A percentile compares a stretch with the other conserved stretches of the same genome.
Conservation (phyloP, 2,888 invertebrate genomes). For the Drosophila flavopinicola region DNA sequence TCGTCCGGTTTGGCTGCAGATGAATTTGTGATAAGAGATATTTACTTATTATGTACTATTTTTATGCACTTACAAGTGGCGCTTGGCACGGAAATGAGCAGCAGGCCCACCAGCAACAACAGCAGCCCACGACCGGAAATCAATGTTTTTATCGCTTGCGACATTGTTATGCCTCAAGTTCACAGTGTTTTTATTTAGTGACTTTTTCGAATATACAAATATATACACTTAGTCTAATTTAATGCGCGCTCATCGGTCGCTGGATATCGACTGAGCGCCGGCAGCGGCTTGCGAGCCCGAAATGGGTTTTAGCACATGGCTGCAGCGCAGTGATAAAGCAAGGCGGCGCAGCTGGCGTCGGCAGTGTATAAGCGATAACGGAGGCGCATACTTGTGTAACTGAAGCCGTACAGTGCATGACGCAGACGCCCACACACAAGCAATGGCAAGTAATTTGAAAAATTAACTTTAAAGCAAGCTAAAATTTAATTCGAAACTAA, state of each 20-base stretch:
- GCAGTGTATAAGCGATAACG: constrained; percentile 32
- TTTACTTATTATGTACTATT: neutral
- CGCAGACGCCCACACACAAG: constrained; percentile 3
- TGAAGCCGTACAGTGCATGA: neutral
- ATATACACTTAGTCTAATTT: constrained; percentile 22
- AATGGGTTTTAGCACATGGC: constrained; percentile 49
- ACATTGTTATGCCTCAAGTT: constrained; percentile 62
- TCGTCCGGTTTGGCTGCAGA: constrained; percentile 21
- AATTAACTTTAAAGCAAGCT: neutral
- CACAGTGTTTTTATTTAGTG: constrained; percentile 28
- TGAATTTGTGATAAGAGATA: neutral
- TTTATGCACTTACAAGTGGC: constrained; percentile 60
- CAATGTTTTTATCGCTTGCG: constrained; percentile 71
- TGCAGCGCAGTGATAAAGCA: constrained; percentile 34
- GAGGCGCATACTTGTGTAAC: constrained; percentile 3
- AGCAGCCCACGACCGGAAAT: constrained; percentile 73
- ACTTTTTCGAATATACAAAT: constrained; percentile 1
- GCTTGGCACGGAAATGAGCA: constrained; percentile 67
- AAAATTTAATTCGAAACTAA: constrained; percentile 4
- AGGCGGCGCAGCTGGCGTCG: constrained; percentile 7
- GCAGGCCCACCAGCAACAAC: constrained; percentile 32
- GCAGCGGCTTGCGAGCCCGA: constrained; percentile 12
- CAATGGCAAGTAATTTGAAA: neutral
- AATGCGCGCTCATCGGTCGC: constrained; percentile 50
- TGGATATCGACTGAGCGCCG: constrained; percentile 56